These are phyloP conservation scores for Thermophis baileyi DNA, from an alignment of 2,113 vertebrate genomes.

Conservation along the genomic window DNA sequence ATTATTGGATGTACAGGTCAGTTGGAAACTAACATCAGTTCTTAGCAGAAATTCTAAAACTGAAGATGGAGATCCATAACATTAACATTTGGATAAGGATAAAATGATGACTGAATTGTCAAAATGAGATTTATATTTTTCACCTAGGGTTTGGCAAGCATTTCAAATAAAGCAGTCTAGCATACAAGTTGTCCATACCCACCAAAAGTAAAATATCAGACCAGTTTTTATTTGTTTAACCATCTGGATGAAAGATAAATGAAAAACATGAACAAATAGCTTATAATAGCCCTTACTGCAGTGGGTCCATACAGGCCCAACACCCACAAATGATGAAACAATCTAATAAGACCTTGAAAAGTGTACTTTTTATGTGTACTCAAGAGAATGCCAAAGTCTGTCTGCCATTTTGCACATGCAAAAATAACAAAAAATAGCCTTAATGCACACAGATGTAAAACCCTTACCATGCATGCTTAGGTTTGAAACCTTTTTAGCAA, in stretches of 20 bases:
- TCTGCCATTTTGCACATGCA: neutral
- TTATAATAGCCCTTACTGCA: neutral
- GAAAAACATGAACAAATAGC: neutral
- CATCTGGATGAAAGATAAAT: neutral
- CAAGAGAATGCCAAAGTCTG: neutral
- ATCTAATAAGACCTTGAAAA: neutral
- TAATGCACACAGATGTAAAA: neutral
- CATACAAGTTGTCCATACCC: neutral
- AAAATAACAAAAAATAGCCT: neutral
- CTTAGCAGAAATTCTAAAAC: neutral
- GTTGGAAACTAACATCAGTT: slow-evolving; percentile 15
- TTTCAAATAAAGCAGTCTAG: neutral
- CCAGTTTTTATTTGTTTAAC: neutral
- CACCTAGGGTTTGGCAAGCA: neutral
- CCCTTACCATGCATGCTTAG: neutral
- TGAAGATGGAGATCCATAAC: neutral
- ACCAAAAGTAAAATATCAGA: neutral
- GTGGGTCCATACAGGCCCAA: neutral
- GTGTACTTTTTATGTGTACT: neutral
- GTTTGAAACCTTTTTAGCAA: neutral
- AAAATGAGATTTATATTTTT: neutral
- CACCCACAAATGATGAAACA: neutral
- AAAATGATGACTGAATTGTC: neutral
- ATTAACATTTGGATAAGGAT: neutral
- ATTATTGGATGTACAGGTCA: fast-evolving